These are phyloP conservation scores for Cyanoliseus patagonus DNA, from an alignment of 2,113 vertebrate species.

Conservation along the genomic window DNA sequence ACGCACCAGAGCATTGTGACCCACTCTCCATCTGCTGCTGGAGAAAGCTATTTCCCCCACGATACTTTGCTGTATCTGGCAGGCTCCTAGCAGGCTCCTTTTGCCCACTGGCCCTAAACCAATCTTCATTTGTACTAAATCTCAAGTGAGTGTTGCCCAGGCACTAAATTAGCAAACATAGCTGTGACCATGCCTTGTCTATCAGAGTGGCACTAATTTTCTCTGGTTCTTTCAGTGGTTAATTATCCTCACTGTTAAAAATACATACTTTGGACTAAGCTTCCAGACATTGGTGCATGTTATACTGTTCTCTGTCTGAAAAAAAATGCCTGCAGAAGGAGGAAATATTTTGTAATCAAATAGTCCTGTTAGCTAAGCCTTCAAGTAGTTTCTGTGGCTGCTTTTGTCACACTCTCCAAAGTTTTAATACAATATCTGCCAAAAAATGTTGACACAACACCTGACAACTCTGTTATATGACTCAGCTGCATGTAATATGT, in stretches of 20 bases:
- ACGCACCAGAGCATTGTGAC: fast-evolving
- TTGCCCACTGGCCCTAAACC: neutral
- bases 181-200: neutral
- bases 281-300: neutral
- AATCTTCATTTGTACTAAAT: neutral
- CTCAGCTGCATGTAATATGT: neutral
- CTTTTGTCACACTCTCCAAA: neutral
- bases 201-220: neutral
- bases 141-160: neutral
- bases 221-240: neutral
- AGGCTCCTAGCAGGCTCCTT: neutral
- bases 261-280: neutral
- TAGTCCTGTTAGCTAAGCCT: neutral
- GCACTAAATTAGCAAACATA: neutral
- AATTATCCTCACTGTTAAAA: neutral
- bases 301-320: neutral
- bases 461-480: neutral
- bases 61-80: neutral
- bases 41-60: neutral
- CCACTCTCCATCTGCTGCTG: neutral
- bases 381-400: neutral
- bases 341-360: neutral
- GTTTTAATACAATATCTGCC: neutral
- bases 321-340: neutral
- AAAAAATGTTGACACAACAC: slow-evolving; percentile 16